Evolutionary conservation across 2,797 vertebrate genomes (phyloP).

Genomic region (Poeciliopsis gracilis): DNA sequence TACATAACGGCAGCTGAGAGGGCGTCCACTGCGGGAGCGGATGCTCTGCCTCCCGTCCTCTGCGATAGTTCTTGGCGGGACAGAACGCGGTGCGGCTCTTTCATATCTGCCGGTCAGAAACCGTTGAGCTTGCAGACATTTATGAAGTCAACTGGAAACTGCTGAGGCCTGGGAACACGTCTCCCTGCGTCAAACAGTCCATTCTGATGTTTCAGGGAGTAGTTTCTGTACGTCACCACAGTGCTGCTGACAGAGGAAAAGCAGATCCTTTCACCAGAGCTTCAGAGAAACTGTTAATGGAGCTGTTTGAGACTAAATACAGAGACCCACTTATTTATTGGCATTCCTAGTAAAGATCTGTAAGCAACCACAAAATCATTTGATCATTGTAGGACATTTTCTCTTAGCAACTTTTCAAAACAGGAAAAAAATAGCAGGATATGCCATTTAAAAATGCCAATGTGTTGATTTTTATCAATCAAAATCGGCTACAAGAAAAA

Average conservation of each 20-base stretch:
- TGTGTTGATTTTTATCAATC: neutral
- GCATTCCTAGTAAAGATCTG: neutral
- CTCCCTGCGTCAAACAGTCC: constrained; percentile 11
- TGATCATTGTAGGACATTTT: neutral
- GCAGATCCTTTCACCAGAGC: neutral
- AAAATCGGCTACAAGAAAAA: neutral
- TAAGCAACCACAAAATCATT: neutral
- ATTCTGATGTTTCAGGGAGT: constrained; percentile 14
- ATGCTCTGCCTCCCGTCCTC: constrained; percentile 37
- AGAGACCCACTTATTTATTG: neutral
- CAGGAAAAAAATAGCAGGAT: neutral
- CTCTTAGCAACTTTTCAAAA: neutral
- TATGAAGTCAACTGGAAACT: constrained; percentile 31
- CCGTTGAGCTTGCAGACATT: constrained; percentile 21
- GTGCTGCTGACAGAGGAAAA: neutral
- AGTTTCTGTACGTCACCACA: constrained; percentile 3
- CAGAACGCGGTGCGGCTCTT: constrained; percentile 14
- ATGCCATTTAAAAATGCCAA: neutral
- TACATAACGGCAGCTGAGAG: constrained; percentile 60
- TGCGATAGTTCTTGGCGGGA: constrained; percentile 15
- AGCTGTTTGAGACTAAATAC: neutral
- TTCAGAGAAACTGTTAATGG: neutral
- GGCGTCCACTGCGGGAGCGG: constrained; percentile 40
- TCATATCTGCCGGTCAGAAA: constrained; percentile 22
- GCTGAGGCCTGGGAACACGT: constrained; percentile 26